Percentiles rank a stretch among this genome's conserved stretches.
Conservation (phyloP, 2,113 vertebrate genomes). For the Micronycteris hirsuta region DNA sequence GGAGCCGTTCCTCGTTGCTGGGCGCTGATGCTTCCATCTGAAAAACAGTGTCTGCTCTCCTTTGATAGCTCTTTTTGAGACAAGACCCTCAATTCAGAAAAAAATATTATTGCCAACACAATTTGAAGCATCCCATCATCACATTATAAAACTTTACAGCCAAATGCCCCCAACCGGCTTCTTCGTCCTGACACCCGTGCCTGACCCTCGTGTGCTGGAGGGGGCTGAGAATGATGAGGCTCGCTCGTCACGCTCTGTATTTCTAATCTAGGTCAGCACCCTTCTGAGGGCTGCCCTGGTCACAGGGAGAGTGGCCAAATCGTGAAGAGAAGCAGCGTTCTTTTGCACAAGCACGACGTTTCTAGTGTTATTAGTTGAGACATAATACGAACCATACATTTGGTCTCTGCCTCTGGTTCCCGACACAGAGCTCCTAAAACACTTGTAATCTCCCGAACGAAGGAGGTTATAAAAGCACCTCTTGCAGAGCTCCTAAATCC, state of each 20-base stretch:
- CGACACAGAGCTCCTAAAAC: background rate
- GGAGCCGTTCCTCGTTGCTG: background rate
- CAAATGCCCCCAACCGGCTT: background rate
- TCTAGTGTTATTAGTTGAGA: background rate
- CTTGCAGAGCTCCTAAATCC: background rate
- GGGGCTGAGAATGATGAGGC: background rate
- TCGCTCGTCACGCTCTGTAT: background rate
- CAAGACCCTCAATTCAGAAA: background rate
- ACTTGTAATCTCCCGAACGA: background rate
- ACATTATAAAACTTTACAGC: background rate
- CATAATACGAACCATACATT: background rate
- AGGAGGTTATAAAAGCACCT: background rate
- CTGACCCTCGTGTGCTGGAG: background rate
- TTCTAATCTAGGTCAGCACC: background rate
- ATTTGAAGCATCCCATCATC: background rate
- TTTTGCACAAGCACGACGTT: background rate
- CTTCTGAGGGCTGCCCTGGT: background rate
- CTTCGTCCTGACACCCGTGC: background rate
- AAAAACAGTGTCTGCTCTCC: background rate
- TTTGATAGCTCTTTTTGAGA: background rate
- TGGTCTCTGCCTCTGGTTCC: background rate
- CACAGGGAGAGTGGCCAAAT: background rate
- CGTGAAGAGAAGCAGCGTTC: background rate
- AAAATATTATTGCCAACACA: background rate
- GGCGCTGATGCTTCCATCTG: background rate